phyloP scores from a whole-genome alignment of 1,140 invertebrate species.

The Tetranychus urticae region DNA sequence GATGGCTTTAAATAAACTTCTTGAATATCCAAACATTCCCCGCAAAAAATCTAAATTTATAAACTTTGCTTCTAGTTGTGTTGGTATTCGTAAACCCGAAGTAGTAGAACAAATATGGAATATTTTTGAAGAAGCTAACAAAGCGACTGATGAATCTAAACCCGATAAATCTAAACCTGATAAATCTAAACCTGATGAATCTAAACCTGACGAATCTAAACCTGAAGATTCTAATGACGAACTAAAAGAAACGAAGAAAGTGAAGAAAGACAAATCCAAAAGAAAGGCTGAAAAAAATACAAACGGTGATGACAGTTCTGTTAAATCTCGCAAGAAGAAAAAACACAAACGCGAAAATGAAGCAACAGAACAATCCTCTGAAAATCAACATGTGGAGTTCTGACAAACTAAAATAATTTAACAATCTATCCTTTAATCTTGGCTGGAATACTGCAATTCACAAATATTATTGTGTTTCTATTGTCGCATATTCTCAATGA shows the following conservation, averaged over 20 bases:
- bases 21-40: conserved; percentile 62
- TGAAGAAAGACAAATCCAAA: neutral
- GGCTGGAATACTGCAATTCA: no score
- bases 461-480: no score
- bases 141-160: neutral
- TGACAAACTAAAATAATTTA: no score
- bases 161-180: neutral
- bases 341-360: no score
- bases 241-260: neutral
- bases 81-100: conserved; percentile 10
- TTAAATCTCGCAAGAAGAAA: no score
- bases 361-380: no score
- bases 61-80: conserved; percentile 25
- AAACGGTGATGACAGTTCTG: neutral
- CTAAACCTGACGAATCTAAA: neutral
- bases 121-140: neutral
- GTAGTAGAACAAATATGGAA: neutral
- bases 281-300: neutral
- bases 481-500: no score
- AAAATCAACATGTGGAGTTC: no score
- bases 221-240: neutral
- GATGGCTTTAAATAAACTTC: conserved; percentile 22
- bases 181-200: no score
- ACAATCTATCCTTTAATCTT: no score
- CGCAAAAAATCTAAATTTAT: conserved; percentile 64